Evolutionary conservation across 2,797 vertebrate genomes (phyloP), one percentile per base, ranked within the genome.

Genomic region (Coilia nasus): DNA sequence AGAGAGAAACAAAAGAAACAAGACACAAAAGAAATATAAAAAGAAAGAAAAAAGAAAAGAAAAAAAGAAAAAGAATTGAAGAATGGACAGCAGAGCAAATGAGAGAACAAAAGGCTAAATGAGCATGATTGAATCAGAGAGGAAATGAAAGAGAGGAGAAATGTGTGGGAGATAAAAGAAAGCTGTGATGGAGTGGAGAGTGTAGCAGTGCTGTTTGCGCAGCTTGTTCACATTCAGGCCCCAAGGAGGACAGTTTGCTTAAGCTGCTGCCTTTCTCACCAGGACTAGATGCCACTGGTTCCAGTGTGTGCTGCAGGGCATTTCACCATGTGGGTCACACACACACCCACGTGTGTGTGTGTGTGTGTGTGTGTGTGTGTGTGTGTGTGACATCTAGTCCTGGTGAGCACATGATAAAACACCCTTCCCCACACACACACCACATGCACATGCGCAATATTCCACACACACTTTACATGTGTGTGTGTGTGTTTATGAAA

Each of bases 191-290:
- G 87, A 46, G 64, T 81, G 12, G 1, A 85, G 41, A 62, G 62
- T 3, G 67, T 50, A 83, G 25, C 82, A 60, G 23, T 3, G 62
- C 6, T 94, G 91, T 95, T 94, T 95, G 94, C 83, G 31, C 94
- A 95, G 94, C 94, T 92, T 93, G 92, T 83, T 82, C 71, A 67
- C 85, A 91, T 93, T 91, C 92, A 92, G 88, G 87, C 86, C 47
- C 15, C 35, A 80, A 84, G 81, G 85, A 64, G 90, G 89, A 90
- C 85, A 87, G 92, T 94, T 94, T 94, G 87, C 89, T 93, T 86
- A 89, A 93, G 92, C 95, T 94, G 95, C 87, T 92, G 84, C 5
- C 87, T 90, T 94, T 95, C 94, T 91, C 94, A 94, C 88, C 41
- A 21, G 41, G 84, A 84, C 31, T 84, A 81, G n/a, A 21, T 57